These are phyloP conservation scores for Apaloderma vittatum DNA, from an alignment of 2,113 vertebrate species.

Conservation along the genomic window DNA sequence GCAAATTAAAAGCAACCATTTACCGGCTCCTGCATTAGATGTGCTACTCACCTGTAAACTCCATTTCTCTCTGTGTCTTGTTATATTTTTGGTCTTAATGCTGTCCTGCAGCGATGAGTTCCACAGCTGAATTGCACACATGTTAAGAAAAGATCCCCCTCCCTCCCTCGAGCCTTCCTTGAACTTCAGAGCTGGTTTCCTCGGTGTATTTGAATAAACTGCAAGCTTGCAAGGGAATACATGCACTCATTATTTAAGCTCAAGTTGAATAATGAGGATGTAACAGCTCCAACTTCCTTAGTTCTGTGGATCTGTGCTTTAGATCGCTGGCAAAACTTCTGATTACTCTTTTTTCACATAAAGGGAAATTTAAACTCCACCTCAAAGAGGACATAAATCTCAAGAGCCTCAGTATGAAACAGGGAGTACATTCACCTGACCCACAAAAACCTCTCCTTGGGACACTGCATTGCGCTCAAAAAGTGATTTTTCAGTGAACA, in stretches of 20 bases:
- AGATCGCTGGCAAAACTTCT: neutral
- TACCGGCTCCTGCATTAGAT: rapidly evolving
- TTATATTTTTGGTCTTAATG: neutral
- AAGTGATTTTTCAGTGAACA: neutral
- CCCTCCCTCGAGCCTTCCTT: neutral
- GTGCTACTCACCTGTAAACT: neutral
- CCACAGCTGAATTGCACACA: neutral
- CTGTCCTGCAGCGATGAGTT: neutral
- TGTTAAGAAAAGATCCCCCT: neutral
- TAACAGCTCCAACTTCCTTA: neutral
- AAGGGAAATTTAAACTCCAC: neutral
- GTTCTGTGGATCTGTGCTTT: neutral
- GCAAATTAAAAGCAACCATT: neutral
- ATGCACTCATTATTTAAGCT: neutral
- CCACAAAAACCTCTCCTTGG: neutral
- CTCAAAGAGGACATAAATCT: neutral
- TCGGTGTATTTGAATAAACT: neutral
- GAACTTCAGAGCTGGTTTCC: neutral
- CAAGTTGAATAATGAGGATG: neutral
- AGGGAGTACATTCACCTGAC: neutral
- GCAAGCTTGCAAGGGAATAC: neutral
- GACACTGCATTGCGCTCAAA: neutral
- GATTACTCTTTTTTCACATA: neutral
- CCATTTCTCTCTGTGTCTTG: neutral
- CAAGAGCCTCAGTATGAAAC: neutral